Evolutionary conservation across 2,888 invertebrate species (phyloP), one percentile per base, ranked within the genome.

Genomic region (Caenorhabditis angaria): DNA sequence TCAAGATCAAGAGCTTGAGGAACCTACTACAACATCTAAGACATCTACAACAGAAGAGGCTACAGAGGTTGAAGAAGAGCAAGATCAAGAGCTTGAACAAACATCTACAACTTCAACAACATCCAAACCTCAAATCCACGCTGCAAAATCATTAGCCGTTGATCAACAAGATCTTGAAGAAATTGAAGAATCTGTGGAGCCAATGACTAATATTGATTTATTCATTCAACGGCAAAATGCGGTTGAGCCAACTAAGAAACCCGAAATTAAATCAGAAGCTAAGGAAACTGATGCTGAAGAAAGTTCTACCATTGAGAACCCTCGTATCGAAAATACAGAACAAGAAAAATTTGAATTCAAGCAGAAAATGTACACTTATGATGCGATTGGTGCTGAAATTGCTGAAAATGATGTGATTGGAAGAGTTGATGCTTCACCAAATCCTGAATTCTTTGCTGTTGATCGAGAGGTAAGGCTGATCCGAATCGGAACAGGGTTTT

Each of bases 381-480:
- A 75, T 25, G 77, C 71, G 5, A 63, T 72, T 32, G 79, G 79
- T 20, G 61, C 66, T 64, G 71, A 74, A 47, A 55, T 65, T 2
- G 41, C 64, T 29, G 77, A 77, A 27, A 76, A 75, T 25, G 70
- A 72, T 25, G 55, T 74, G 0, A 20, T 80, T 20, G 80, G 80
- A 58, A 47, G 61, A 66, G 77, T 80, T 3, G 73, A 69, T 10
- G 80, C 80, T 0, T 41, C 55, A 2, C 79, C 79, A 10, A 70
- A 72, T 48, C 59, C 71, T 2, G 70, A 80, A 32, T 72, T 77
- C 59, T 80, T 76, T 53, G 80, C 76, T 0, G 57, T 80, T 24
- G 77, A 77, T 59, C 60, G 76, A 61, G 67, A 75, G 63, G 77
- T 77, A 14, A 14, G 51, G n/a, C n/a, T n/a, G n/a, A n/a, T n/a